Evolutionary conservation across 1,140 invertebrate genomes (phyloP).

Genomic region (Drosophila miranda): DNA sequence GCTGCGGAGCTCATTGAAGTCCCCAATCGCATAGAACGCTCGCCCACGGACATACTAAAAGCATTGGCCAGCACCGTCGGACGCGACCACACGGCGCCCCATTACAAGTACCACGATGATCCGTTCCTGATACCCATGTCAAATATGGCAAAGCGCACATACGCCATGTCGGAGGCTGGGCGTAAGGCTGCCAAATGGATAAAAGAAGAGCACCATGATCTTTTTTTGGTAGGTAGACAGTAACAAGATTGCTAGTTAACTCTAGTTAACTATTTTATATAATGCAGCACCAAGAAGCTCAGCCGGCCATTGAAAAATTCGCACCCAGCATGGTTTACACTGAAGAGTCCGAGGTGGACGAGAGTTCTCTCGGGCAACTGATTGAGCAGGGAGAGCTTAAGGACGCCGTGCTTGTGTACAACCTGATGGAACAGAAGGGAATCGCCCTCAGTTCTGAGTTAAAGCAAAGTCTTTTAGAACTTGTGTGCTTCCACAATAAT

Average conservation of each 20-base stretch:
- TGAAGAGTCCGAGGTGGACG: slow-evolving; percentile 86
- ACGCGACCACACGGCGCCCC: slow-evolving; percentile 89
- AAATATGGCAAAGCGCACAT: slow-evolving; percentile 88
- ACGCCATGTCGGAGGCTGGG: slow-evolving; percentile 92
- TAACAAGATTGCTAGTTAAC: background rate
- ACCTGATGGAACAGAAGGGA: slow-evolving; percentile 86
- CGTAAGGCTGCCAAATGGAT: slow-evolving; percentile 94
- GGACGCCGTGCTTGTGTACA: slow-evolving; percentile 89
- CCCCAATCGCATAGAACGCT: slow-evolving; percentile 88
- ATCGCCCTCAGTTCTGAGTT: slow-evolving; percentile 85
- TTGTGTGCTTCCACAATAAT: slow-evolving; percentile 92
- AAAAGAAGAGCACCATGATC: slow-evolving; percentile 86
- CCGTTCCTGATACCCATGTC: slow-evolving; percentile 92
- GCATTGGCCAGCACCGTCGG: slow-evolving; percentile 89
- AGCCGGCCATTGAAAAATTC: slow-evolving; percentile 87
- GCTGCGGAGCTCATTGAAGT: slow-evolving; percentile 81
- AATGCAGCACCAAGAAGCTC: slow-evolving; percentile 83
- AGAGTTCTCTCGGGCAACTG: slow-evolving; percentile 84
- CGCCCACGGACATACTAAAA: slow-evolving; percentile 91
- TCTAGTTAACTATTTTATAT: background rate
- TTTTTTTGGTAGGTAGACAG: slow-evolving; percentile 85
- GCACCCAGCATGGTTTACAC: slow-evolving; percentile 87
- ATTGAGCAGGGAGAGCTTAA: slow-evolving; percentile 86
- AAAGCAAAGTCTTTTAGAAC: slow-evolving; percentile 89
- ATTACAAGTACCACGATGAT: slow-evolving; percentile 95